phyloP scores from a whole-genome alignment of 2,888 invertebrate species.

The Euphydryas editha region DNA sequence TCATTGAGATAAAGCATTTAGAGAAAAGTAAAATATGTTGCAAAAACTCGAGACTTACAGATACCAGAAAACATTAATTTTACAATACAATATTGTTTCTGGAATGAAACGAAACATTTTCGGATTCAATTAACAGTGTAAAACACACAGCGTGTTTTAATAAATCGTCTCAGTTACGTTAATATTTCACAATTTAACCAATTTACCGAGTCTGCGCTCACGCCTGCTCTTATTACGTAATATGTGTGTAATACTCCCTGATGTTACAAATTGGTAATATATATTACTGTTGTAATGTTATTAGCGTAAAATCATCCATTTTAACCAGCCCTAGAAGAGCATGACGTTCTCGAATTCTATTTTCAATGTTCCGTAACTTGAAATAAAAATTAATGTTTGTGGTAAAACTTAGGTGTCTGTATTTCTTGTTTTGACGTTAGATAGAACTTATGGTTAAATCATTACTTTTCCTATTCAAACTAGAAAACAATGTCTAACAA shows the following conservation, averaged over 20 bases:
- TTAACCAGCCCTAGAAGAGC: too few relatives aligned
- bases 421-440: too few relatives aligned
- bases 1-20: too few relatives aligned
- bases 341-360: too few relatives aligned
- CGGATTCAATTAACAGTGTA: conserved; percentile 2
- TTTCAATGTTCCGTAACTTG: too few relatives aligned
- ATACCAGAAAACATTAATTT: background rate
- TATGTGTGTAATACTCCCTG: conserved; percentile 4
- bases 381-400: too few relatives aligned
- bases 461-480: too few relatives aligned
- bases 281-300: background rate
- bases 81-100: background rate
- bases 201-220: background rate
- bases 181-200: conserved; percentile 16
- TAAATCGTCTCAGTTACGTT: conserved; percentile 11
- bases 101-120: conserved; percentile 1
- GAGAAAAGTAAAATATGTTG: too few relatives aligned
- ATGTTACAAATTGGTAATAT: conserved; percentile 7
- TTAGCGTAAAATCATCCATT: background rate
- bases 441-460: too few relatives aligned
- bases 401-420: too few relatives aligned
- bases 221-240: background rate
- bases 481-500: too few relatives aligned
- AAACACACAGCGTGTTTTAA: conserved; percentile 4
- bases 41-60: background rate